Percentiles rank a stretch among this genome's conserved stretches.
These are phyloP conservation scores for Misgurnus anguillicaudatus DNA, from an alignment of 2,113 vertebrate species.

Conservation along the genomic window DNA sequence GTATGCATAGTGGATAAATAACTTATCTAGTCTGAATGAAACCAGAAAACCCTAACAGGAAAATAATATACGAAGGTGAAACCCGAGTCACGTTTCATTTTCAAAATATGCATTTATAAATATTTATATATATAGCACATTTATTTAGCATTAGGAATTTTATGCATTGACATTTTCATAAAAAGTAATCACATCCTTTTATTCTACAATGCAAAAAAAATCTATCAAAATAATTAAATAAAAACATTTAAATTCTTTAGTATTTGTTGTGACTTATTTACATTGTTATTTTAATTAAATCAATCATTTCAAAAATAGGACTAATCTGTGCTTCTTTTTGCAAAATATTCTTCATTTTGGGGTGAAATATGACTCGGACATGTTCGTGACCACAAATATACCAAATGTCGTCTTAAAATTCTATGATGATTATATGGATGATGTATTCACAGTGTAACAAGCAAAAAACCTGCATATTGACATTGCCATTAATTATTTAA, in stretches of 20 bases:
- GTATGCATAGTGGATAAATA: slow-evolving; percentile 12
- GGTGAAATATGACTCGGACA: slow-evolving; percentile 15
- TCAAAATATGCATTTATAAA: not conserved
- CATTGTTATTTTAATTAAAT: too few species aligned
- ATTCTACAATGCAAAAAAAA: too few species aligned
- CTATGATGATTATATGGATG: not conserved
- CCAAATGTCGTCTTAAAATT: not conserved
- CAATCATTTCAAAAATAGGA: not conserved
- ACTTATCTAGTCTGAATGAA: not conserved
- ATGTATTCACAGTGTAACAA: slow-evolving; percentile 16
- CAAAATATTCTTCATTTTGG: not conserved
- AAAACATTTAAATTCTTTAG: too few species aligned
- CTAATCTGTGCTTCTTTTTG: too few species aligned
- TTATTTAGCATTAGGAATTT: too few species aligned
- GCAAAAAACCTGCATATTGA: slow-evolving; percentile 7
- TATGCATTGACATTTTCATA: too few species aligned
- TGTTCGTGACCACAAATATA: slow-evolving; percentile 4
- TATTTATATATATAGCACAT: too few species aligned
- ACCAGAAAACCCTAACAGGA: not conserved
- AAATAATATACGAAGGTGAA: slow-evolving; percentile 17
- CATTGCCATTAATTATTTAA: not conserved
- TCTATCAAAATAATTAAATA: too few species aligned
- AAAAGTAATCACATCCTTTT: too few species aligned
- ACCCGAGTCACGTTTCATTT: not conserved
- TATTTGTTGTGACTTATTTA: too few species aligned